Base-by-base conservation (phyloP, 2,797 vertebrate species). In the Ispidina lecontei region DNA sequence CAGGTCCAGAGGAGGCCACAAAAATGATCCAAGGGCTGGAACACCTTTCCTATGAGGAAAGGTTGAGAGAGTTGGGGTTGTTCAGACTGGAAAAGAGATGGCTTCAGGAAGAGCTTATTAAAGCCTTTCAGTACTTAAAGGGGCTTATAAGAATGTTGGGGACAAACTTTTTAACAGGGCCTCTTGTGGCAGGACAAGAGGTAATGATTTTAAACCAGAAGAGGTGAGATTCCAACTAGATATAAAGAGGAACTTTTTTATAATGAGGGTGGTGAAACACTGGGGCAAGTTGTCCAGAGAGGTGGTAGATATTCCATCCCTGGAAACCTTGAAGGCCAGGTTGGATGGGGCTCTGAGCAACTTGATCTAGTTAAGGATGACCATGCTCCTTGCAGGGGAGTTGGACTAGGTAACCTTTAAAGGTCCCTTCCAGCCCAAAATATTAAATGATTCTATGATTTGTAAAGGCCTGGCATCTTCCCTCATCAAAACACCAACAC, bases 401-500 rank as follows among this genome's bases (percentile, higher is more conserved):
- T 44, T 64, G 62, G 13, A 64, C 41, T 44, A n/a, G 60, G 41
- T 63, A 29, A n/a, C 20, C 60, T 63, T 63, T n/a, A 63, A 63
- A 63, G 20, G 41, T 44, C 14, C 41, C 41, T 44, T 64, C 41
- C 41, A 64, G 44, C 21, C 21, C 41, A 23, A 64, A 64, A 14
- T 14, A 23, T 64, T 64, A 29, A 8, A 44, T 12, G 41, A 17
- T 64, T 64, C 41, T 17, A 31, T 23, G 62, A 44, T 63, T 64
- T 64, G 29, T 59, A 33, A 72, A 78, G 43, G 39, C 13, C 23
- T 33, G 62, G 10, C 35, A 41, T 37, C 16, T 78, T 67, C 8
- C 12, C 18, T 39, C 6, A 2, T 33, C 28, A 17, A 74, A 73
- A 35, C 4, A 9, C 4, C 0, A 19, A 8, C 5, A 10, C 22